These are phyloP conservation scores for Dinoponera quadriceps DNA, from an alignment of 1,140 invertebrate genomes.

Conservation along the genomic window DNA sequence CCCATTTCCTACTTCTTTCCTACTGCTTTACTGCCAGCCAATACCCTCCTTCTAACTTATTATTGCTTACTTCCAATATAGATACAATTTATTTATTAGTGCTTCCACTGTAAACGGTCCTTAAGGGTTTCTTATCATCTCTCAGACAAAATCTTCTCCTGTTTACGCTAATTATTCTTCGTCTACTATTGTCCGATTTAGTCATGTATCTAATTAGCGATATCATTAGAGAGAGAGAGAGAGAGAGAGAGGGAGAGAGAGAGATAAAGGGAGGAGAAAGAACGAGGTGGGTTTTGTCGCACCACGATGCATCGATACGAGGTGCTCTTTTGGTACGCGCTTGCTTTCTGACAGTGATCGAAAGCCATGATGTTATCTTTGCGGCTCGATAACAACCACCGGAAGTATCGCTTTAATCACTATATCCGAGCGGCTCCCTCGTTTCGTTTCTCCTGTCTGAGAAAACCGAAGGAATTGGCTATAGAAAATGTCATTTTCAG, in stretches of 20 bases:
- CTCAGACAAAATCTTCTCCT: constrained; percentile 10
- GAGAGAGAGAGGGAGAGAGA: background rate
- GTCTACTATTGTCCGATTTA: constrained; percentile 41
- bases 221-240: background rate
- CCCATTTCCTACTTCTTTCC: too few relatives aligned
- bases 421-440: constrained; percentile 78
- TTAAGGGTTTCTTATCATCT: constrained; percentile 31
- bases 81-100: too few relatives aligned
- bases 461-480: constrained; percentile 25
- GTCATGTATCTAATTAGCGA: constrained; percentile 45
- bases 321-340: constrained; percentile 62
- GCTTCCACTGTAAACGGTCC: too few relatives aligned
- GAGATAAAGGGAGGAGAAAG: background rate
- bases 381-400: constrained; percentile 78
- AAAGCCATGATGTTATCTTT: constrained; percentile 79
- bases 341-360: constrained; percentile 79
- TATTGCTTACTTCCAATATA: too few relatives aligned
- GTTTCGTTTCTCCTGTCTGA: constrained; percentile 62
- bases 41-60: too few relatives aligned
- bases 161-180: constrained; percentile 48
- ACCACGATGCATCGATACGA: constrained; percentile 55
- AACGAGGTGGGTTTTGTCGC: constrained; percentile 27
- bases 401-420: constrained; percentile 84
- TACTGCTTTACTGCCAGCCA: too few relatives aligned
- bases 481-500: background rate